These are phyloP conservation scores for Sander lucioperca DNA, from an alignment of 2,113 vertebrate species.

Conservation along the genomic window DNA sequence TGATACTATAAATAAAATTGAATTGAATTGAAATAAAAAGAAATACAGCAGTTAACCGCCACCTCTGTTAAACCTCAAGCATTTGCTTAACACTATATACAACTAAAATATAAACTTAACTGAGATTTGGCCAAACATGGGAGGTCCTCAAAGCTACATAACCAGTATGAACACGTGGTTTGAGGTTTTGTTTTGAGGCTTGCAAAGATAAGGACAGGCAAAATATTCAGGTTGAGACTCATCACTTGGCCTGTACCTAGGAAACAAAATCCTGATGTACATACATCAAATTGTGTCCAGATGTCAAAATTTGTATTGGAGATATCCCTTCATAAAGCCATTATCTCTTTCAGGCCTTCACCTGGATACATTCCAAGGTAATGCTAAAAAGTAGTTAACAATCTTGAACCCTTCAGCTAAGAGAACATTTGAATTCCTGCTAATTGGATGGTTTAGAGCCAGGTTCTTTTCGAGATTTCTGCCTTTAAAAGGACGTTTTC, in stretches of 20 bases:
- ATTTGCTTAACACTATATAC: not conserved
- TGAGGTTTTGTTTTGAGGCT: no score
- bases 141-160: not conserved
- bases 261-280: not conserved
- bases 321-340: not conserved
- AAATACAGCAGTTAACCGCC: not conserved
- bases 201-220: not conserved
- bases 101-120: not conserved
- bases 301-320: not conserved
- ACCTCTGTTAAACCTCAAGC: not conserved
- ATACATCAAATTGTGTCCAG: not conserved
- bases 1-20: no score
- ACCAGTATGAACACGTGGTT: not conserved
- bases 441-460: not conserved
- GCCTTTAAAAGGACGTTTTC: no score
- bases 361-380: not conserved
- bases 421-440: not conserved
- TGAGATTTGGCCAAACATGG: not conserved
- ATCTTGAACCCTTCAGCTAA: not conserved
- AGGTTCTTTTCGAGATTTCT: no score
- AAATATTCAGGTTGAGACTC: not conserved
- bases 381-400: not conserved
- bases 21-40: not conserved
- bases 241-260: not conserved
- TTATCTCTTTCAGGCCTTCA: not conserved